phyloP scores from a whole-genome alignment of 2,888 invertebrate genomes.

The Malthinus flaveolus region DNA sequence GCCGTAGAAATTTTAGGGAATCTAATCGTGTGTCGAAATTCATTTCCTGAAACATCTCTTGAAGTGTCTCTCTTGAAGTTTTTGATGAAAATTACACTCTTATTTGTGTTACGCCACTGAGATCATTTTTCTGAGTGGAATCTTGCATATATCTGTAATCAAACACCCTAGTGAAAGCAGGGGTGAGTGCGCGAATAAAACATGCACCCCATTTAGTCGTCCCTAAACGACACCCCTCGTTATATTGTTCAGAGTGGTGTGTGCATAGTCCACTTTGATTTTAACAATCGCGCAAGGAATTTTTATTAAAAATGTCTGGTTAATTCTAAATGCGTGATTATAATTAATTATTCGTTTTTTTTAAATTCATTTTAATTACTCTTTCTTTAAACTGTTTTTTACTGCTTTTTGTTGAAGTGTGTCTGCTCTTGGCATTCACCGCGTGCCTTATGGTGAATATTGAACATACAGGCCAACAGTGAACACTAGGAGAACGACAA shows the following conservation, averaged over 20 bases:
- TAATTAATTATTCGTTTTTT: no score
- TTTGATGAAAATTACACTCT: no score
- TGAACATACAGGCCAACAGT: conserved; percentile 92
- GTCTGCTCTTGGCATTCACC: conserved; percentile 99
- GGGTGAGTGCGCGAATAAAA: conserved; percentile 43
- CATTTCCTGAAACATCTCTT: no score
- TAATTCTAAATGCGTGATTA: neutral
- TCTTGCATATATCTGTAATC: conserved; percentile 44
- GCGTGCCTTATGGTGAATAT: conserved; percentile 93
- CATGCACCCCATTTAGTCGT: conserved; percentile 45
- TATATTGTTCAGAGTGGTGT: conserved; percentile 14
- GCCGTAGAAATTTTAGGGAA: no score
- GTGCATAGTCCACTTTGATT: conserved; percentile 27
- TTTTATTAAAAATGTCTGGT: conserved; percentile 3
- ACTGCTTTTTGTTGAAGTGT: conserved; percentile 53
- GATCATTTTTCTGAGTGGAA: conserved; percentile 34
- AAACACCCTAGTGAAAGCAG: conserved; percentile 42
- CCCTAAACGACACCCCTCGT: conserved; percentile 30
- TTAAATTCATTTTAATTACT: neutral
- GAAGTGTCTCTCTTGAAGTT: no score
- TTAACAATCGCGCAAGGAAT: conserved; percentile 5
- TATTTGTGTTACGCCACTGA: conserved; percentile 19
- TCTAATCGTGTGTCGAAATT: no score
- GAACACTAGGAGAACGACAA: conserved; percentile 89
- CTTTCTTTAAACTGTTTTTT: conserved; percentile 3